Evolutionary conservation across 2,797 vertebrate genomes (phyloP).

Genomic region (Petrocephalus schoutedeni): DNA sequence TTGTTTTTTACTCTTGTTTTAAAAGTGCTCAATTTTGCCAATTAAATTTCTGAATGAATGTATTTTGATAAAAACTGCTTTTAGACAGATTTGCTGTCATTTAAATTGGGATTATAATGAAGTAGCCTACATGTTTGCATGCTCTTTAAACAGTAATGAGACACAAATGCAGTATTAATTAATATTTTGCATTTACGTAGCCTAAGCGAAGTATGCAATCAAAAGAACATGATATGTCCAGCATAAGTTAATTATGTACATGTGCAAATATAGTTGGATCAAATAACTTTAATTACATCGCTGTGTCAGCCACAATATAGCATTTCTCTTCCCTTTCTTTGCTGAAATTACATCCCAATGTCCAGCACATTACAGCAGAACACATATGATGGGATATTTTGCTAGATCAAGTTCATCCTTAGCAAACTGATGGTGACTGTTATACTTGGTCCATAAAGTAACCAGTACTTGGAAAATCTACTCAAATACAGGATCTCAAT

Average conservation of each 20-base stretch:
- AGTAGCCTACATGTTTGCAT: not conserved
- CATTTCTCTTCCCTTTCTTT: not conserved
- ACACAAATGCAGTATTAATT: constrained; percentile 8
- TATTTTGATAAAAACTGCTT: not conserved
- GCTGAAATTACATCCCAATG: constrained; percentile 6
- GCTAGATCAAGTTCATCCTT: not conserved
- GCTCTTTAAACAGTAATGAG: not conserved
- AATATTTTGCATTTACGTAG: constrained; percentile 13
- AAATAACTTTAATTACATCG: constrained; percentile 10
- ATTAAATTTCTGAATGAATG: not conserved
- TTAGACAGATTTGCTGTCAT: not conserved
- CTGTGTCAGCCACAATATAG: not conserved
- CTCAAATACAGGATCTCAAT: not conserved
- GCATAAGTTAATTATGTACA: not conserved
- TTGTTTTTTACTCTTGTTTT: not conserved
- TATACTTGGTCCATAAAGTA: not conserved
- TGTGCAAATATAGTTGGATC: not conserved
- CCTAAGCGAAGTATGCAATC: not conserved
- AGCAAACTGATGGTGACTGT: not conserved
- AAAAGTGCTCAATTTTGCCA: not conserved
- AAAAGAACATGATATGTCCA: not conserved
- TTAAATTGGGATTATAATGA: not conserved
- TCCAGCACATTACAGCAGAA: not conserved
- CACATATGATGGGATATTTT: not conserved
- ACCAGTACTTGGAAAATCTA: not conserved